Evolutionary conservation across 2,797 vertebrate genomes (phyloP).

Genomic region (Yasuhikotakia modesta): DNA sequence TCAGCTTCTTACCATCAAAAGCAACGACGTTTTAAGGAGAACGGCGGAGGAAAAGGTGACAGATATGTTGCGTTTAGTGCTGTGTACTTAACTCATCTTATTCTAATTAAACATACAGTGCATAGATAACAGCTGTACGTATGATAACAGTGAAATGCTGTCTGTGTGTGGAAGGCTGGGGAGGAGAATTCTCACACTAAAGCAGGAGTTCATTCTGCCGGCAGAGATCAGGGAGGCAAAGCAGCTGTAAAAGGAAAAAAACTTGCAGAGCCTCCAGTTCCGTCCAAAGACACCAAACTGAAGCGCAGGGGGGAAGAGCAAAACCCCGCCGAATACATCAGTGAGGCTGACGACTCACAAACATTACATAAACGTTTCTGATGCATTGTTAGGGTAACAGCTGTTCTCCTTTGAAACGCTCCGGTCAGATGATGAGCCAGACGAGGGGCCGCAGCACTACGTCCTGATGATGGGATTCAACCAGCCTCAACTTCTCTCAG

Average conservation of each 20-base stretch:
- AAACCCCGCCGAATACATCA: conserved; percentile 72
- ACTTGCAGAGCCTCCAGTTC: neutral
- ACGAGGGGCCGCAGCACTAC: conserved; percentile 89
- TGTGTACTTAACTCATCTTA: neutral
- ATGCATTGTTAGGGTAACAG: too few species aligned
- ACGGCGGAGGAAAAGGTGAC: conserved; percentile 74
- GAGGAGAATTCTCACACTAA: conserved; percentile 64
- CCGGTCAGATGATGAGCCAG: conserved; percentile 90
- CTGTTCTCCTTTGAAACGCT: too few species aligned
- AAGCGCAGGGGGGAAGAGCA: conserved; percentile 80
- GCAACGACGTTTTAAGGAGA: conserved; percentile 76
- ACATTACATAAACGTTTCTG: neutral
- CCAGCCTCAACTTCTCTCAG: conserved; percentile 77
- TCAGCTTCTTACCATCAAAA: conserved; percentile 84
- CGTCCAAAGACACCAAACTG: conserved; percentile 77
- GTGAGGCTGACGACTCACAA: conserved; percentile 65
- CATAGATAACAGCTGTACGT: neutral
- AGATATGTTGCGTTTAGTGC: neutral
- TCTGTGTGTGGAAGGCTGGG: conserved; percentile 63
- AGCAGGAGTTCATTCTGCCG: neutral
- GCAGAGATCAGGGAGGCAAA: conserved; percentile 74
- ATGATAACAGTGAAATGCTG: conserved; percentile 1
- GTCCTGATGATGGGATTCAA: conserved; percentile 86
- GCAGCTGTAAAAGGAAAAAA: conserved; percentile 75
- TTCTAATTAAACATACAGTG: neutral